These are phyloP conservation scores for Ambastaia sidthimunki DNA, from an alignment of 2,797 vertebrate species.

Conservation along the genomic window DNA sequence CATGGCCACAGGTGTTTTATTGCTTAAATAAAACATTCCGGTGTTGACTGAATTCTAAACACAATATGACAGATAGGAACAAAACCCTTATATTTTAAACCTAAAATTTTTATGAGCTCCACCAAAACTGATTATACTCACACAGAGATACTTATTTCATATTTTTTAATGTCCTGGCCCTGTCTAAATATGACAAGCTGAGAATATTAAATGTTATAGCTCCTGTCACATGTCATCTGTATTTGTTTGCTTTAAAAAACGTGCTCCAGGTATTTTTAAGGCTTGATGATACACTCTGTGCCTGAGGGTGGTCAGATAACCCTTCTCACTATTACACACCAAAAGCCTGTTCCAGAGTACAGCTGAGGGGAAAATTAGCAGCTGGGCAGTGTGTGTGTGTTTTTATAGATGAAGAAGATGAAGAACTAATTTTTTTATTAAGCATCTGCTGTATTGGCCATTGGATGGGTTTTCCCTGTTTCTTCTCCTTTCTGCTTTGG, in stretches of 20 bases:
- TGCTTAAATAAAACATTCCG: not conserved
- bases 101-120: not conserved
- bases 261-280: not conserved
- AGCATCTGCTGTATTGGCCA: not conserved
- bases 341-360: not conserved
- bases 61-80: not conserved
- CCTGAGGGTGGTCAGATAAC: slow-evolving; percentile 50
- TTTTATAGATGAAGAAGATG: not conserved
- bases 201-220: not conserved
- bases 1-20: not conserved
- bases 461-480: not conserved
- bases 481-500: not conserved
- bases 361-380: slow-evolving; percentile 15
- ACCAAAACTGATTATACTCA: not conserved
- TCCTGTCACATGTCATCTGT: slow-evolving; percentile 24
- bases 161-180: not conserved
- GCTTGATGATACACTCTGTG: slow-evolving; percentile 40
- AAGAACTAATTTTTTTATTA: slow-evolving; percentile 2
- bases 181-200: not conserved
- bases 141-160: not conserved
- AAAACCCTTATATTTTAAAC: not conserved
- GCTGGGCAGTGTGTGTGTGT: not conserved
- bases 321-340: slow-evolving; percentile 8
- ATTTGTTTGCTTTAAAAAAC: not conserved
- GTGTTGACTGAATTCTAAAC: not conserved